These are phyloP conservation scores for Caenorhabditis drosophilae DNA, from an alignment of 2,888 invertebrate genomes.

Conservation along the genomic window DNA sequence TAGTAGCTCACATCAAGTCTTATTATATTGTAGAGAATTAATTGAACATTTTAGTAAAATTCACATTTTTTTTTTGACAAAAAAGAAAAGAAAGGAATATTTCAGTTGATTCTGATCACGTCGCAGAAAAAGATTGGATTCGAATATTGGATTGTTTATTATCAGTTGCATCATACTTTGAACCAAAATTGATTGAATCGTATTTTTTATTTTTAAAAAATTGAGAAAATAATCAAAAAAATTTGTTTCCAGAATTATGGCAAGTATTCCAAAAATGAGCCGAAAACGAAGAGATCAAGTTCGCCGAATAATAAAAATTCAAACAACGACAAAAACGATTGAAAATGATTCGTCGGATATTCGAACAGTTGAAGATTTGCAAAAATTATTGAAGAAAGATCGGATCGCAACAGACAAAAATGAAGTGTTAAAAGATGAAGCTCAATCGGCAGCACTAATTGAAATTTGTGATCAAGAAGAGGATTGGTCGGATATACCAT, in stretches of 20 bases:
- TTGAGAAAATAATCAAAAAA: neutral
- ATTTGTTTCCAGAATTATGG: neutral
- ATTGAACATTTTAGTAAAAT: constrained; percentile 12
- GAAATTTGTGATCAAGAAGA: neutral
- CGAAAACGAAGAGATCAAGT: constrained; percentile 25
- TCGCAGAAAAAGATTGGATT: constrained; percentile 11
- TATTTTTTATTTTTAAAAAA: constrained; percentile 5
- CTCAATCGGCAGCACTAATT: too few relatives aligned
- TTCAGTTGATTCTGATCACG: constrained; percentile 16
- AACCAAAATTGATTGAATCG: constrained; percentile 10
- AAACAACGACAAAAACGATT: neutral
- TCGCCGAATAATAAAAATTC: constrained; percentile 18
- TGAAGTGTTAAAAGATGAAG: too few relatives aligned
- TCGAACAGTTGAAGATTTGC: constrained; percentile 30
- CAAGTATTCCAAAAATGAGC: neutral
- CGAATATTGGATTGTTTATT: constrained; percentile 20
- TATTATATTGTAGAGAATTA: constrained; percentile 12
- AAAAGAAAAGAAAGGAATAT: too few relatives aligned
- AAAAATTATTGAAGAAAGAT: constrained; percentile 11
- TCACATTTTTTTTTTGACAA: too few relatives aligned
- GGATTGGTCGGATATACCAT: constrained; percentile 26
- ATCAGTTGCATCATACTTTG: constrained; percentile 13
- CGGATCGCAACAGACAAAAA: neutral
- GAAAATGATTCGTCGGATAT: neutral
- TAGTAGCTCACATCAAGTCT: constrained; percentile 10